Conservation (phyloP, 30 jellyfish, hydroid and myxozoan genomes). For the Cassiopea xamachana region DNA sequence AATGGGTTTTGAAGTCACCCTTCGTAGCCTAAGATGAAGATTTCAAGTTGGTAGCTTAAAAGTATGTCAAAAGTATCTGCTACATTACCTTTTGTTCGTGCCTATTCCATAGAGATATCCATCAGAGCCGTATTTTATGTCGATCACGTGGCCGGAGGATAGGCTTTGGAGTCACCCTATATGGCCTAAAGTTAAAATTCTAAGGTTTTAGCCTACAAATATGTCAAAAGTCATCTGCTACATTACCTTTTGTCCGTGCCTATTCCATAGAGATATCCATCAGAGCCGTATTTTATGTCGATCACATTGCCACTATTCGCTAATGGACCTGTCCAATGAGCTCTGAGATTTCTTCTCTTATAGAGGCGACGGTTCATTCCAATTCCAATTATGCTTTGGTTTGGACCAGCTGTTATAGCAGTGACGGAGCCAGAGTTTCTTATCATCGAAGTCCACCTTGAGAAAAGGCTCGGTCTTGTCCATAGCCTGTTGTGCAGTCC, state of each 20-base stretch:
- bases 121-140: slow-evolving; percentile 6
- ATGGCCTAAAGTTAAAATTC: too few relatives aligned
- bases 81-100: slow-evolving; percentile 13
- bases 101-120: slow-evolving; percentile 61
- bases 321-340: slow-evolving; percentile 18
- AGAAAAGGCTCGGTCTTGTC: background rate
- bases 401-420: background rate
- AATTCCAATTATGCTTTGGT: slow-evolving; percentile 10
- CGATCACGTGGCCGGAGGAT: too few relatives aligned
- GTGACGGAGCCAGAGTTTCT: slow-evolving; percentile 12
- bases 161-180: too few relatives aligned
- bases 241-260: slow-evolving; percentile 14
- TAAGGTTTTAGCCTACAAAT: too few relatives aligned
- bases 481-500: background rate
- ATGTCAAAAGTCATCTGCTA: too few relatives aligned
- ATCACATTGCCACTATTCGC: slow-evolving; percentile 2
- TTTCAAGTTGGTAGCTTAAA: background rate
- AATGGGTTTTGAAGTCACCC: background rate
- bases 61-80: background rate
- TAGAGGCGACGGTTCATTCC: slow-evolving; percentile 1
- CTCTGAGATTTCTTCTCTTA: background rate
- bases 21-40: background rate
- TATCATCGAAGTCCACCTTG: background rate
- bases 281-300: slow-evolving; percentile 21
- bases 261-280: slow-evolving; percentile 24